Evolutionary conservation across 2,797 vertebrate species (phyloP), one percentile per base, ranked within the genome.

Genomic region (Premnoplex brunnescens): DNA sequence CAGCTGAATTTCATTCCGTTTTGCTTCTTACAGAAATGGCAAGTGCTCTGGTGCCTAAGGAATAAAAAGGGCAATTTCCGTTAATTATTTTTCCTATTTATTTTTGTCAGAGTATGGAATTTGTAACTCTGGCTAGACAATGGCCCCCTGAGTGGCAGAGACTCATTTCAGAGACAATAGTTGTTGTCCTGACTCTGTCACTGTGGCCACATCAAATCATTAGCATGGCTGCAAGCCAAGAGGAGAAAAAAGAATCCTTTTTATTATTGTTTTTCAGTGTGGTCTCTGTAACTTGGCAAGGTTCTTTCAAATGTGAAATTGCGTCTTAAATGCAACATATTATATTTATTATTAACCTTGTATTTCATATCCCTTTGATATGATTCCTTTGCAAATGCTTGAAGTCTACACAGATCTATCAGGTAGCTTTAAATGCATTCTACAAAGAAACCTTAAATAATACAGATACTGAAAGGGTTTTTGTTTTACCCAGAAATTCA

Each of bases 281-380:
- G 54, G 55, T 43, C 69, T 68, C 56, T 88, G 69, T 76, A 75
- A 39, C 78, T 91, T 94, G 88, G 58, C 56, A 75, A 95, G 62
- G 37, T 92, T 94, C 54, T 81, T 97, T 97, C 34, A 75, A 59
- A 97, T 95, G 41, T 91, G 71, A 66, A 93, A 96, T 89, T 88
- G 34, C 34, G 89, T 90, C 62, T 93, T 95, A 93, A 97, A 93
- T 91, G 82, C 80, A 92, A 11, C 49, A 26, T 97, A 88, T 90
- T 96, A 60, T 92, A 89, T 94, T 95, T 95, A 95, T 95, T 94
- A 97, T 97, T 97, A 96, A 96, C 74, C 78, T 96, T 78, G 68
- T 90, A 55, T 95, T 98, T 97, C 44, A 1, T 92, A 91, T 90
- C 83, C 46, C 91, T 97, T 97, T 97, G 95, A 96, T 97, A 96